Conservation (phyloP, 2,888 invertebrate species). For the Pyrgus malvae region DNA sequence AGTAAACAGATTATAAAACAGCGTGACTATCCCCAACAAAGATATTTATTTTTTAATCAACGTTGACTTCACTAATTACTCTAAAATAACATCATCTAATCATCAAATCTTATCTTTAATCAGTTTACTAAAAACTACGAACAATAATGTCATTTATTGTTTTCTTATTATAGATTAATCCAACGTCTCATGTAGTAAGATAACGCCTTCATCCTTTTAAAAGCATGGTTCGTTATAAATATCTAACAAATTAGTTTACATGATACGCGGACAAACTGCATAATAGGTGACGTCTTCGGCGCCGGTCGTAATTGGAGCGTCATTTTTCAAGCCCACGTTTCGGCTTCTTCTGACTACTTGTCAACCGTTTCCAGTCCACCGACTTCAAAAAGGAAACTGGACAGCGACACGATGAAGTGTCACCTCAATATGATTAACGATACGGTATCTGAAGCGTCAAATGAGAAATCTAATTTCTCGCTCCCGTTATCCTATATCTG, state of each 20-base stretch:
- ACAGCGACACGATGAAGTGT: constrained; percentile 74
- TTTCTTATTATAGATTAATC: no score
- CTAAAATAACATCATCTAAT: no score
- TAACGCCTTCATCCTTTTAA: no score
- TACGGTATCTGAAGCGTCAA: constrained; percentile 60
- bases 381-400: constrained; percentile 59
- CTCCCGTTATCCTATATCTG: constrained; percentile 55
- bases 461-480: constrained; percentile 76
- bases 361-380: constrained; percentile 62
- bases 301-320: constrained; percentile 37
- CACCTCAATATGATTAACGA: constrained; percentile 71
- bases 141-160: no score
- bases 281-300: constrained; percentile 16
- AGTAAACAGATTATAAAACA: constrained; percentile 13
- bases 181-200: no score
- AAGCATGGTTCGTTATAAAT: no score
- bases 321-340: constrained; percentile 39
- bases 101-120: no score
- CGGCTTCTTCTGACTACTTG: constrained; percentile 45
- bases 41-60: no score
- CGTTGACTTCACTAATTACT: no score
- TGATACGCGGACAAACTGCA: constrained; percentile 1
- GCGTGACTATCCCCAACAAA: no score
- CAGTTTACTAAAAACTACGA: no score
- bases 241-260: neutral